These are phyloP conservation scores for Anolis carolinensis DNA, from an alignment of 2,113 vertebrate genomes.

Conservation along the genomic window DNA sequence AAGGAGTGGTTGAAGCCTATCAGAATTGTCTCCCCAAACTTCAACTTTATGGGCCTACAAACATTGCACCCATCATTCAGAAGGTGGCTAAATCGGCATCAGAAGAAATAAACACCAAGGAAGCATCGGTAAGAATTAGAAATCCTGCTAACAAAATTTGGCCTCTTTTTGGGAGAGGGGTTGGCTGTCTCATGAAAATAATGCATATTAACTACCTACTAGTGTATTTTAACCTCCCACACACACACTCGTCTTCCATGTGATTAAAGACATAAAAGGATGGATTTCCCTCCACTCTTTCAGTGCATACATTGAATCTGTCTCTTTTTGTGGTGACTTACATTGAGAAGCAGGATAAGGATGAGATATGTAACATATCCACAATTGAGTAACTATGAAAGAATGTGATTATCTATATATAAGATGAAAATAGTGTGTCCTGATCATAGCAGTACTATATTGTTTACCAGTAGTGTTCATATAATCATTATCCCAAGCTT, in stretches of 20 bases:
- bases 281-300: not conserved
- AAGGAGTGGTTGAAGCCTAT: slow-evolving; percentile 96
- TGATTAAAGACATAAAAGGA: not conserved
- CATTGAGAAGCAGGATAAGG: not conserved
- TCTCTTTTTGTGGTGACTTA: not conserved
- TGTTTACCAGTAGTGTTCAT: not conserved
- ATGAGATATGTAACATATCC: not conserved
- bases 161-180: not conserved
- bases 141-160: not conserved
- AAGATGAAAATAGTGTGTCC: not conserved
- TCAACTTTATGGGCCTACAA: slow-evolving; percentile 94
- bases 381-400: not conserved
- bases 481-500: not conserved
- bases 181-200: not conserved
- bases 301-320: not conserved
- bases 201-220: not conserved
- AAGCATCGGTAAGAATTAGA: slow-evolving; percentile 86
- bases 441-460: not conserved
- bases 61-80: slow-evolving; percentile 97
- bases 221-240: not conserved
- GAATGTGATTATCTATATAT: not conserved
- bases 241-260: not conserved
- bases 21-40: slow-evolving; percentile 96
- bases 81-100: slow-evolving; percentile 94
- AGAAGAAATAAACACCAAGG: slow-evolving; percentile 93